Evolutionary conservation across 1,140 invertebrate genomes (phyloP).

Genomic region (Trichonephila clavipes): DNA sequence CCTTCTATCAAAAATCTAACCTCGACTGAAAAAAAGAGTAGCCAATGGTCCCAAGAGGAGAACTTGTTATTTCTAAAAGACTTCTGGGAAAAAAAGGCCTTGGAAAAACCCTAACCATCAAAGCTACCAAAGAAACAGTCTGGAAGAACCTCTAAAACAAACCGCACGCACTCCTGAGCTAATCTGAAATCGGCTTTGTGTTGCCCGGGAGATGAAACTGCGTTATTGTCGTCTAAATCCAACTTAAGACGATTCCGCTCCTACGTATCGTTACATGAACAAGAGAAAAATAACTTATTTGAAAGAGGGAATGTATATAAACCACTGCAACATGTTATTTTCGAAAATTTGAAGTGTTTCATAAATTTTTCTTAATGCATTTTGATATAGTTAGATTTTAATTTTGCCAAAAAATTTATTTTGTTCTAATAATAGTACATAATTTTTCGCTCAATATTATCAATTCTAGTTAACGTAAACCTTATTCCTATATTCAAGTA

Average conservation of each 20-base stretch:
- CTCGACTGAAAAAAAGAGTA: not conserved
- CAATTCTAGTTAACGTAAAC: no score
- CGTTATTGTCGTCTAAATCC: slow-evolving; percentile 59
- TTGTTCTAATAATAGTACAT: no score
- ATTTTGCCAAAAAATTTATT: no score
- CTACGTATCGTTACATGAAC: not conserved
- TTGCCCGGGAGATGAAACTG: slow-evolving; percentile 59
- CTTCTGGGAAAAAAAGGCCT: not conserved
- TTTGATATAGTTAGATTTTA: no score
- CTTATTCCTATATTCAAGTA: no score
- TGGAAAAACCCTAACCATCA: not conserved
- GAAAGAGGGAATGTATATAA: not conserved
- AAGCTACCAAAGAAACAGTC: not conserved
- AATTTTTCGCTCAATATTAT: no score
- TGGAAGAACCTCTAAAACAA: not conserved
- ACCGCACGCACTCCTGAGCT: slow-evolving; percentile 1
- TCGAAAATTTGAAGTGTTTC: no score
- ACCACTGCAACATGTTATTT: no score
- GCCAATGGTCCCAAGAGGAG: not conserved
- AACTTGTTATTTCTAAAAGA: slow-evolving; percentile 4
- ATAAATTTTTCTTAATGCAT: no score
- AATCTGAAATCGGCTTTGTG: slow-evolving; percentile 68
- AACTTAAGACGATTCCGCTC: slow-evolving; percentile 44
- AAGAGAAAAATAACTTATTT: not conserved
- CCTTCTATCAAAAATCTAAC: not conserved